phyloP scores from a whole-genome alignment of 2,888 invertebrate genomes.

The Acleris literana region DNA sequence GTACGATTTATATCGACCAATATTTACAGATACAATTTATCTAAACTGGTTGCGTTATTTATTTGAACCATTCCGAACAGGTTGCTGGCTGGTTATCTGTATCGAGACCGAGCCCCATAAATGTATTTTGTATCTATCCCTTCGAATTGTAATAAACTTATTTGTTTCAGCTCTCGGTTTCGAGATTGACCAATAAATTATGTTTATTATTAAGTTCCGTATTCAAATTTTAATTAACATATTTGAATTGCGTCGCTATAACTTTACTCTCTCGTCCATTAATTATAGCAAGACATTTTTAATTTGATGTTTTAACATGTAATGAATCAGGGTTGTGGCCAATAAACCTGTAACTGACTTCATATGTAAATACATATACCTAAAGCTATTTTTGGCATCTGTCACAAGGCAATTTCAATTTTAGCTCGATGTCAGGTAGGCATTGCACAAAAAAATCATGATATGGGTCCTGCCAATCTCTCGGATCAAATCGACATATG shows the following conservation, averaged over 20 bases:
- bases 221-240: constrained; percentile 55
- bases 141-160: constrained; percentile 73
- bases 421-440: constrained; percentile 50
- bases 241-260: constrained; percentile 36
- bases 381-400: not conserved
- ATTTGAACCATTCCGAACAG: constrained; percentile 74
- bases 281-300: constrained; percentile 26
- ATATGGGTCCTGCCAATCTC: constrained; percentile 51
- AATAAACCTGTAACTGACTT: constrained; percentile 4
- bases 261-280: constrained; percentile 12
- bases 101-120: constrained; percentile 69
- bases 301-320: constrained; percentile 13
- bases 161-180: constrained; percentile 63
- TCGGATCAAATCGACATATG: constrained; percentile 66
- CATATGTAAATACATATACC: not conserved
- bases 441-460: constrained; percentile 50
- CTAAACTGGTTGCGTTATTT: constrained; percentile 76
- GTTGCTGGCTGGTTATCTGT: constrained; percentile 71
- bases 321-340: not conserved
- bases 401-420: constrained; percentile 21
- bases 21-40: constrained; percentile 78
- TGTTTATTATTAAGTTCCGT: constrained; percentile 52
- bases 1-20: constrained; percentile 69
- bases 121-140: constrained; percentile 75
- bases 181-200: constrained; percentile 61